These are phyloP conservation scores for Quadroppia sp. DNA, from an alignment of 2,888 invertebrate species.

Conservation along the genomic window DNA sequence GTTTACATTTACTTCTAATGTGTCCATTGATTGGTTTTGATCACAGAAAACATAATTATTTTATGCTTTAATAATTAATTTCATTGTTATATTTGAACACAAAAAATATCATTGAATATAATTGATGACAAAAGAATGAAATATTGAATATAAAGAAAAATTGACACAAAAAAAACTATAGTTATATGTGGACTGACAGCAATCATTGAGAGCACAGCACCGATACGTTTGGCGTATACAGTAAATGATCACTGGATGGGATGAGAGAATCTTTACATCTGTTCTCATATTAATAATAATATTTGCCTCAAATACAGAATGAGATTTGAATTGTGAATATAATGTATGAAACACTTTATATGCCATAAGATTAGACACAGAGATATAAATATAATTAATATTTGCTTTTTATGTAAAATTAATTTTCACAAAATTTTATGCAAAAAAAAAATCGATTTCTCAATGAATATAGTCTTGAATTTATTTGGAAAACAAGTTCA, in stretches of 20 bases:
- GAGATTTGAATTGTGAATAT: not conserved
- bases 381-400: not conserved
- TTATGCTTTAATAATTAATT: not conserved
- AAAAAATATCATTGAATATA: not conserved
- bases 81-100: not conserved
- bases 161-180: not conserved
- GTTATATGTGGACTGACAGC: not conserved
- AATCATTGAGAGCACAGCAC: slow-evolving; percentile 4
- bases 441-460: too few relatives aligned
- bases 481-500: not conserved
- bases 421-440: too few relatives aligned
- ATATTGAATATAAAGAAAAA: slow-evolving; percentile 27
- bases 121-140: slow-evolving; percentile 10
- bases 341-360: not conserved
- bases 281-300: slow-evolving; percentile 17
- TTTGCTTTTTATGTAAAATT: not conserved
- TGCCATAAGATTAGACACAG: too few relatives aligned
- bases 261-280: slow-evolving; percentile 26
- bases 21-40: not conserved
- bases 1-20: not conserved
- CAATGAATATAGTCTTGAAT: not conserved
- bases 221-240: not conserved
- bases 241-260: not conserved
- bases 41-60: not conserved
- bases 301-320: not conserved